These are phyloP conservation scores for Sarcophaga bullata DNA, from an alignment of 1,140 invertebrate species.

Conservation along the genomic window DNA sequence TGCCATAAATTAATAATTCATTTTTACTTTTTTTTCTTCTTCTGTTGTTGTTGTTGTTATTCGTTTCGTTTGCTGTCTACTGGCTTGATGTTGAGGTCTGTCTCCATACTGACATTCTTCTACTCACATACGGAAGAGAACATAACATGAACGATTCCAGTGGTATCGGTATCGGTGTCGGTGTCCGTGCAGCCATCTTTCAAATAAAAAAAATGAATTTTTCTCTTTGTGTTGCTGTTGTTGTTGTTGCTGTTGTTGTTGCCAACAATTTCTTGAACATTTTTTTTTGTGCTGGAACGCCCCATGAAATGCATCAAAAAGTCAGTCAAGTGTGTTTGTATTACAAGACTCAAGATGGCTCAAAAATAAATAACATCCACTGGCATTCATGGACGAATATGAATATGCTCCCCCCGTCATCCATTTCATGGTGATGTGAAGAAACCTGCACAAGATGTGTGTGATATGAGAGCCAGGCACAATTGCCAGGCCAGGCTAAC, in stretches of 20 bases:
- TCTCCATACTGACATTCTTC: constrained; percentile 15
- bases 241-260: no score
- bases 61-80: no score
- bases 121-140: background rate
- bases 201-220: constrained; percentile 8
- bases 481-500: background rate
- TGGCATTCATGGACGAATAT: background rate
- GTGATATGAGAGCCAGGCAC: background rate
- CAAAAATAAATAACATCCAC: background rate
- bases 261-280: background rate
- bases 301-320: constrained; percentile 26
- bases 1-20: constrained; percentile 27
- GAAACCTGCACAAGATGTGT: background rate
- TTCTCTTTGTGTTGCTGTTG: background rate
- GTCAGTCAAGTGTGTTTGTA: constrained; percentile 19
- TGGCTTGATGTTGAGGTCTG: no score
- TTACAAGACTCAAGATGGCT: background rate
- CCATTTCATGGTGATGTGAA: background rate
- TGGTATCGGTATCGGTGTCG: no score
- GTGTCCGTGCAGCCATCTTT: background rate
- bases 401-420: background rate
- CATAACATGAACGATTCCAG: background rate
- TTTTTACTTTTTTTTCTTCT: background rate
- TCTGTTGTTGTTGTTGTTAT: no score
- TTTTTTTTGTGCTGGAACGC: background rate